These are phyloP conservation scores for Zelleria hepariella DNA, from an alignment of 2,888 invertebrate species.

Conservation along the genomic window DNA sequence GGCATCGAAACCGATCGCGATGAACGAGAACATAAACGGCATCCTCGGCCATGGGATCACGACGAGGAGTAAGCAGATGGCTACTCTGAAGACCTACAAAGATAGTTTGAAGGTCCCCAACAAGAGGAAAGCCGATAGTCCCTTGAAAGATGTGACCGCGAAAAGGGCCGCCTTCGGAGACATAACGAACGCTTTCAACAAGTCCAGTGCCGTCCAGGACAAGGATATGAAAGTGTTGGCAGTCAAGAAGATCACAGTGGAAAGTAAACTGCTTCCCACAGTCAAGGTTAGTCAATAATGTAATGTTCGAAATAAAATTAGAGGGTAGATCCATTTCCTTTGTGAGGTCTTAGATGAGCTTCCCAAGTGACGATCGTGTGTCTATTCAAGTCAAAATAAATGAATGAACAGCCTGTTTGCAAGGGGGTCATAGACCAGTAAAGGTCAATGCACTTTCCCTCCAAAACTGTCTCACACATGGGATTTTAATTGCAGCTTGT, in stretches of 20 bases:
- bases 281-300: constrained; percentile 44
- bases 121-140: constrained; percentile 88
- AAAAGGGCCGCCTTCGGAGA: constrained; percentile 91
- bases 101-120: constrained; percentile 65
- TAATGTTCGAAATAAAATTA: background rate
- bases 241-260: constrained; percentile 65
- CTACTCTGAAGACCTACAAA: constrained; percentile 59
- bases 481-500: background rate
- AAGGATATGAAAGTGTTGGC: constrained; percentile 51
- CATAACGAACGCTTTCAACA: constrained; percentile 80
- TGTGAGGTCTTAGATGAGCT: background rate
- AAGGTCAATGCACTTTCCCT: constrained; percentile 50
- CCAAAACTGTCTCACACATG: constrained; percentile 25
- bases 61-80: constrained; percentile 74
- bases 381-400: background rate
- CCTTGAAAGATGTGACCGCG: constrained; percentile 79
- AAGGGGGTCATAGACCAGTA: constrained; percentile 6
- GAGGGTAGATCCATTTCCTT: background rate
- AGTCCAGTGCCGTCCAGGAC: constrained; percentile 41
- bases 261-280: constrained; percentile 60
- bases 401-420: background rate
- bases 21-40: constrained; percentile 57
- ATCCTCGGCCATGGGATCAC: constrained; percentile 66
- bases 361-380: background rate
- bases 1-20: constrained; percentile 63